Evolutionary conservation across 2,113 vertebrate species (phyloP).

Genomic region (Hipposideros armiger): DNA sequence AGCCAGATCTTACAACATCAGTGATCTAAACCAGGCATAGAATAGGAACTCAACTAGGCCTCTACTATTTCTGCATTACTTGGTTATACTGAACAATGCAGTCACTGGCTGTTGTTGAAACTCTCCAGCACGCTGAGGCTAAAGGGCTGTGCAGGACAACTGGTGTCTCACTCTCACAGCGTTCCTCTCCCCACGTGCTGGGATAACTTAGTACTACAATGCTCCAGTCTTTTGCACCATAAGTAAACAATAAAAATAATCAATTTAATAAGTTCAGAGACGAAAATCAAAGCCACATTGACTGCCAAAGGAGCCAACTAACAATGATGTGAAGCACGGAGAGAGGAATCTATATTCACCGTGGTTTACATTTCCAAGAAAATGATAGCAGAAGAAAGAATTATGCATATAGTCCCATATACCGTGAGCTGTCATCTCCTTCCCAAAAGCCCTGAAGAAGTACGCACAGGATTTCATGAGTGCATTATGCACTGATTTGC

Average conservation of each 20-base stretch:
- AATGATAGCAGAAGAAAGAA: slow-evolving; percentile 61
- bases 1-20: slow-evolving; percentile 86
- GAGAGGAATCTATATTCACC: slow-evolving; percentile 52
- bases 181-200: slow-evolving; percentile 53
- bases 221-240: slow-evolving; percentile 27
- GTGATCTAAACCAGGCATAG: slow-evolving; percentile 89
- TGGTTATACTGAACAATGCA: slow-evolving; percentile 81
- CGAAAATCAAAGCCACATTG: slow-evolving; percentile 81
- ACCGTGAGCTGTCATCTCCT: not conserved
- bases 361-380: slow-evolving; percentile 70
- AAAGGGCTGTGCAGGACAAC: slow-evolving; percentile 51
- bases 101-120: slow-evolving; percentile 73
- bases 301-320: not conserved
- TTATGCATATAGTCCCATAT: not conserved
- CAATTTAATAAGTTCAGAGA: slow-evolving; percentile 81
- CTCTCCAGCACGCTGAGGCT: slow-evolving; percentile 32
- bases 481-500: not conserved
- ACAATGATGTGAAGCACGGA: slow-evolving; percentile 48
- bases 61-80: slow-evolving; percentile 86
- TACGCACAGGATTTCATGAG: not conserved
- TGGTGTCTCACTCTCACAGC: slow-evolving; percentile 57
- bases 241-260: slow-evolving; percentile 73
- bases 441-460: slow-evolving; percentile 48
- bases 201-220: slow-evolving; percentile 39
- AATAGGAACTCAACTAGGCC: slow-evolving; percentile 83